Base-by-base conservation (phyloP, 2,113 vertebrate species). In the Neomonachus schauinslandi region DNA sequence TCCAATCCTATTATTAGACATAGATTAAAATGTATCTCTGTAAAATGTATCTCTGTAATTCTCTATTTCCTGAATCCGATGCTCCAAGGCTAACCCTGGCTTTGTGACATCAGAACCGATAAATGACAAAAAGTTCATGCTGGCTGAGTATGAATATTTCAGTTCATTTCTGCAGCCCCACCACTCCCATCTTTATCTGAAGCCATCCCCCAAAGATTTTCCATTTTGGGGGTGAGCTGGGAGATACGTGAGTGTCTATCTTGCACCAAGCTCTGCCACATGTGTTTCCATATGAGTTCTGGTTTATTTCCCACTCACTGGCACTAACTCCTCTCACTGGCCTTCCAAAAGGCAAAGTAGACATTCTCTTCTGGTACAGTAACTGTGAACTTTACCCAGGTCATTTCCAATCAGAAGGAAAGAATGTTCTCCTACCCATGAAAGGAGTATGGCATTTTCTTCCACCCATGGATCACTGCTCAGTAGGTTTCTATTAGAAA, bases 211-310 rank as follows among this genome's bases (percentile, higher is more conserved):
- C 22, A 7, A 0, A 0, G 4, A 13, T 1, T 46, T 39, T 2
- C 4, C 12, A 16, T 42, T 53, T 42, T 4, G 2, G 2, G 11
- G 65, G 61, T 15, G 31, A 59, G 51, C 28, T 24, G 19, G 8
- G 24, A 28, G 8, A 4, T 5, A 7, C 0, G 0, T 9, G 39
- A 55, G 12, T 14, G 5, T 26, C 22, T 59, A 16, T 9, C 0
- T 24, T 0, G 6, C 8, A 1, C 22, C 26, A 3, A 11, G 11
- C 14, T 24, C 26, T n/a, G 18, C 7, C 46, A 1, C 55, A 2
- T 2, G 13, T 16, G 36, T 39, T 24, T 67, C 55, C 42, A 12
- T 0, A 0, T 8, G 59, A 21, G 0, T 16, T 0, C 26, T 10
- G 11, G 39, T 5, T 28, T 51, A 49, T 7, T 15, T 57, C 63